These are phyloP conservation scores for Eupleurogrammus muticus DNA, from an alignment of 2,797 vertebrate genomes.

Conservation along the genomic window DNA sequence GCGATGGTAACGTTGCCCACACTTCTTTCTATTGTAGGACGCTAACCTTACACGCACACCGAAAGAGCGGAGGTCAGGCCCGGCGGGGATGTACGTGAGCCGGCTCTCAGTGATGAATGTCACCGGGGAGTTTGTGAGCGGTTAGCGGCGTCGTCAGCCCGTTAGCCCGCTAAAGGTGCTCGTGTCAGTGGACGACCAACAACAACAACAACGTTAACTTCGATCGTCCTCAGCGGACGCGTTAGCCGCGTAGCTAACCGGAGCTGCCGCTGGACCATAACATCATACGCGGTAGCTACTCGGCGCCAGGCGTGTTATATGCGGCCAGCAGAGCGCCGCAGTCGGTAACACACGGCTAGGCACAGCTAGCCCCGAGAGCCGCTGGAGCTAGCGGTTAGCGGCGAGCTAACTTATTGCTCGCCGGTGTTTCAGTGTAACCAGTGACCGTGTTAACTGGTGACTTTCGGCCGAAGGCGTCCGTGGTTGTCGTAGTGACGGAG, in stretches of 20 bases:
- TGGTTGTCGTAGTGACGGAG: too few relatives aligned
- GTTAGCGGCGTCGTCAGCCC: constrained; percentile 62
- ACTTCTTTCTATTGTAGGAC: constrained; percentile 27
- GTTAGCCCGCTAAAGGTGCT: constrained; percentile 53
- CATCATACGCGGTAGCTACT: constrained; percentile 21
- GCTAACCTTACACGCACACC: constrained; percentile 7
- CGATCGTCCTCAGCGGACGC: constrained; percentile 65
- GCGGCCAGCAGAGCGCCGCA: constrained; percentile 30
- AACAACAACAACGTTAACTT: constrained; percentile 72
- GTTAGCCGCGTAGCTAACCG: constrained; percentile 58
- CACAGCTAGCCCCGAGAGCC: constrained; percentile 32
- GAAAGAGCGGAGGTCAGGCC: constrained; percentile 12
- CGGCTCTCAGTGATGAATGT: constrained; percentile 56
- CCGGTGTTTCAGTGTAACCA: too few relatives aligned
- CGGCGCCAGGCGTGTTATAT: background rate
- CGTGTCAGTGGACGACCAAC: constrained; percentile 64
- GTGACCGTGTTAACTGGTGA: too few relatives aligned
- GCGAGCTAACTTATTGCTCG: constrained; percentile 64
- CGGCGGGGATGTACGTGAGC: background rate
- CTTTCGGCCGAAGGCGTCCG: too few relatives aligned
- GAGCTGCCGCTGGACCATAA: constrained; percentile 36
- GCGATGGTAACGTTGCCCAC: constrained; percentile 71
- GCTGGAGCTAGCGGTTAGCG: constrained; percentile 63
- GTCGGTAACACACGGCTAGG: background rate
- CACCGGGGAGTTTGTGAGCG: constrained; percentile 59